Base-by-base conservation (phyloP, 2,797 vertebrate species). In the Melanitta fusca region DNA sequence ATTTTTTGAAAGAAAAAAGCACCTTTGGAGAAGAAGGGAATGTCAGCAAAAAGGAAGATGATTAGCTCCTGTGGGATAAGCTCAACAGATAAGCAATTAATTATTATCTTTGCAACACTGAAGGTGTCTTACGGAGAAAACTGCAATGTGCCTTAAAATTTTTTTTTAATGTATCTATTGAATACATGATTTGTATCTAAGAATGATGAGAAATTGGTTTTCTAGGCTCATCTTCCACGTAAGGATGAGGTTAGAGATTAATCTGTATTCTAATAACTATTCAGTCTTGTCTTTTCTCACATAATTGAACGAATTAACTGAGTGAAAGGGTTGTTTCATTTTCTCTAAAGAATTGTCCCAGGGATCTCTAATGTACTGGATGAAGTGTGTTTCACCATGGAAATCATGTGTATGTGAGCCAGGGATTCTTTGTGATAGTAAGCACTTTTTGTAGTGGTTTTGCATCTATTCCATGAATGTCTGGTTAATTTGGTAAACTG, bases 1-100 rank as follows among this genome's bases (percentile, higher is more conserved):
- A 82, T 47, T 80, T 85, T 73, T 70, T 85, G 56, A 91, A 88
- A 64, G 56, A 58, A 90, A 90, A 85, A 93, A 86, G 2, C 25
- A 95, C 60, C 83, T 82, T 90, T 80, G 56, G 66, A 95, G 78
- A 93, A 62, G 30, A 72, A 80, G 15, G 11, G 10, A 80, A 39
- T 28, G 32, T 54, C 71, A 78, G 28, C 28, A 83, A 62, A 77
- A 83, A 38, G 38, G 30, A 36, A 80, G 62, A 69, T 77, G 32
- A 95, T 92, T 90, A 80, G 64, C 51, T 91, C 83, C 74, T 39
- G 28, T 39, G 71, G 71, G 71, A 84, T 51, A 79, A 88, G 27
- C 64, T 82, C 66, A 39, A 84, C 71, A 87, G 74, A 84, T 21
- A 85, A 87, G 34, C 36, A 68, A 39, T 70, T 72, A 90, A 84